A percentile compares a stretch with the other conserved stretches of the same genome.
These are phyloP conservation scores for Chrysina gloriosa DNA, from an alignment of 2,888 invertebrate species.

Conservation along the genomic window DNA sequence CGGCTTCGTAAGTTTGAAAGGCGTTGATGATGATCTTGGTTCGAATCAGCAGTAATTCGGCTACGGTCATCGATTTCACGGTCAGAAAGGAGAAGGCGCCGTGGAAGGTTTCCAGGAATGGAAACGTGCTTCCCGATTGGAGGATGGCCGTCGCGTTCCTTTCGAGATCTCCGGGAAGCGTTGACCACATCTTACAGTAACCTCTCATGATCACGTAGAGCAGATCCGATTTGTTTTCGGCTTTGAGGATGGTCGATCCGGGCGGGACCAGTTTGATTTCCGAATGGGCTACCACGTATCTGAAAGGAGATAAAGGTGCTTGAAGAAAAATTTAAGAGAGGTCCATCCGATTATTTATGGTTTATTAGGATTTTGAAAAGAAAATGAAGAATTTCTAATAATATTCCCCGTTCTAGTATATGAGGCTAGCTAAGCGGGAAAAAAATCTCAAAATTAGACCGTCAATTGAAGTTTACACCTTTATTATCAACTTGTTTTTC, in stretches of 20 bases:
- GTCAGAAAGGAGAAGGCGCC: constrained; percentile 38
- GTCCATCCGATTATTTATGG: no score
- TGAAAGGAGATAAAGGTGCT: no score
- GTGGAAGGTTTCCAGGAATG: constrained; percentile 42
- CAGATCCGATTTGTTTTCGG: constrained; percentile 38
- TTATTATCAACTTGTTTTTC: no score
- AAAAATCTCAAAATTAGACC: no score
- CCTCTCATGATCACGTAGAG: constrained; percentile 41
- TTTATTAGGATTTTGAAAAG: no score
- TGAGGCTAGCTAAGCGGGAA: no score
- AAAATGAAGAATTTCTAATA: neutral
- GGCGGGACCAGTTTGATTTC: constrained; percentile 38
- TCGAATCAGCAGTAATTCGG: constrained; percentile 38
- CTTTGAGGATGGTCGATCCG: constrained; percentile 8
- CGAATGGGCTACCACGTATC: constrained; percentile 42
- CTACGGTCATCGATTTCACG: constrained; percentile 36
- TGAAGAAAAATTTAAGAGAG: no score
- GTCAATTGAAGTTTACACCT: no score
- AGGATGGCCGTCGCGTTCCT: constrained; percentile 30
- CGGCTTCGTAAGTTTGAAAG: constrained; percentile 31
- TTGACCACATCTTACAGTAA: constrained; percentile 40
- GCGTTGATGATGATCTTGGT: constrained; percentile 31
- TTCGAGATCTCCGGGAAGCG: constrained; percentile 42
- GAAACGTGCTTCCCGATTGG: constrained; percentile 40
- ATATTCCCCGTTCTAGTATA: neutral